These are phyloP conservation scores for Fopius arisanus DNA, from an alignment of 1,140 invertebrate species.

Conservation along the genomic window DNA sequence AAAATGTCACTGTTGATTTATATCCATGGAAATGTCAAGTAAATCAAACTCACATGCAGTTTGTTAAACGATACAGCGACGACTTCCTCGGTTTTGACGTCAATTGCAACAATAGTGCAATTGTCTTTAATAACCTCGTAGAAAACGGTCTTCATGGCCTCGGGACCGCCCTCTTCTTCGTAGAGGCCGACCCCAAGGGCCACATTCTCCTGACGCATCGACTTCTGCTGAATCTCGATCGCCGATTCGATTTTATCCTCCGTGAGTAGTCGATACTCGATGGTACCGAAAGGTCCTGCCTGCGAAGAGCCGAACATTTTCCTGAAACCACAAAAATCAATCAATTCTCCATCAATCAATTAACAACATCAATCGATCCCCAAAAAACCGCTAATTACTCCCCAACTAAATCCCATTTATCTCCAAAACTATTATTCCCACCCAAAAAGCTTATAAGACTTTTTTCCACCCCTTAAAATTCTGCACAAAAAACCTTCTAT, in stretches of 20 bases:
- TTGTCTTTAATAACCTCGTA: constrained; percentile 49
- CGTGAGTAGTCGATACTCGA: constrained; percentile 39
- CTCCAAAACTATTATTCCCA: too few species aligned
- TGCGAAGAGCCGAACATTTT: constrained; percentile 21
- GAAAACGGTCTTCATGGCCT: constrained; percentile 45
- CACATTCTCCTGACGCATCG: constrained; percentile 44
- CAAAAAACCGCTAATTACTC: too few species aligned
- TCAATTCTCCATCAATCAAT: too few species aligned
- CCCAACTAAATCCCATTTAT: too few species aligned
- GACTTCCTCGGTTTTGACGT: constrained; percentile 40
- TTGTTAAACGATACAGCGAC: constrained; percentile 54
- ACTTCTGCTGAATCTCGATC: constrained; percentile 34
- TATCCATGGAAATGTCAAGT: neutral
- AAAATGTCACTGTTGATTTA: too few species aligned
- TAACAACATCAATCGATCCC: too few species aligned
- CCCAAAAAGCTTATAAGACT: too few species aligned
- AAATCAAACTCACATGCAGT: constrained; percentile 42
- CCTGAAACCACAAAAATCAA: neutral
- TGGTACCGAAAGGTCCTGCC: constrained; percentile 21
- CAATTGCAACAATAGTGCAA: constrained; percentile 46
- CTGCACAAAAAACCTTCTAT: too few species aligned
- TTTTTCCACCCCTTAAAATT: too few species aligned
- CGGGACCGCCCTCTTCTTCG: constrained; percentile 43
- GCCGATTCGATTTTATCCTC: constrained; percentile 39
- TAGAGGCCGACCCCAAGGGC: constrained; percentile 43